These are phyloP conservation scores for Isurus oxyrinchus DNA, from an alignment of 2,113 vertebrate genomes.

Conservation along the genomic window DNA sequence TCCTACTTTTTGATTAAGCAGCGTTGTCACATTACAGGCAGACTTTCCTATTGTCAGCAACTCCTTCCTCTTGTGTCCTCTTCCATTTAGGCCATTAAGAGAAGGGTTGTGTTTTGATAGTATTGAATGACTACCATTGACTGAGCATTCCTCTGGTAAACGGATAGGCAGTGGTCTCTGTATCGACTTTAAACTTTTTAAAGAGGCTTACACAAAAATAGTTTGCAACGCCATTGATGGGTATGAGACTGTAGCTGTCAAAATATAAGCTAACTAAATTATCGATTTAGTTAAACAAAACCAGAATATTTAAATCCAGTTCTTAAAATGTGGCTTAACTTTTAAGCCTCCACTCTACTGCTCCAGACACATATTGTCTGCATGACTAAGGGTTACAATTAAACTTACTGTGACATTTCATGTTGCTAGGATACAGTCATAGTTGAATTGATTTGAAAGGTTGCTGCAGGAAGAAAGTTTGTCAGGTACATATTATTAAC, in stretches of 20 bases:
- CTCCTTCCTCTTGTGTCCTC: background rate
- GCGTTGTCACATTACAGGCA: background rate
- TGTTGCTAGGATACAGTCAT: constrained; percentile 40
- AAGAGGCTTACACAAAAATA: background rate
- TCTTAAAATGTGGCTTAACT: background rate
- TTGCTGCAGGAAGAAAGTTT: constrained; percentile 34
- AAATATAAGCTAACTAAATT: background rate
- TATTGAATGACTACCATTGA: background rate
- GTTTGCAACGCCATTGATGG: background rate
- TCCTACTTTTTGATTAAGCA: background rate
- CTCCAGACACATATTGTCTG: background rate
- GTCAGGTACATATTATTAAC: constrained; percentile 26
- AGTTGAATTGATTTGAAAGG: constrained; percentile 22
- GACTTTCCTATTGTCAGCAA: background rate
- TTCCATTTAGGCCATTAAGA: constrained; percentile 16
- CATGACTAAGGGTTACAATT: background rate
- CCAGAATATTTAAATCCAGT: background rate
- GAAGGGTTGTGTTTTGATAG: constrained; percentile 27
- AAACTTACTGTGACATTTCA: constrained; percentile 24
- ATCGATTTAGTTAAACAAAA: background rate
- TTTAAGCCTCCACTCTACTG: background rate
- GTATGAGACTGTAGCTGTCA: background rate
- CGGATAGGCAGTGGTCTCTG: constrained; percentile 7
- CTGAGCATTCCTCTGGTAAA: background rate
- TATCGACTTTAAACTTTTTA: background rate